A percentile compares a stretch with the other conserved stretches of the same genome.
phyloP scores from a whole-genome alignment of 2,888 invertebrate genomes.

The Petrolisthes manimaculis region DNA sequence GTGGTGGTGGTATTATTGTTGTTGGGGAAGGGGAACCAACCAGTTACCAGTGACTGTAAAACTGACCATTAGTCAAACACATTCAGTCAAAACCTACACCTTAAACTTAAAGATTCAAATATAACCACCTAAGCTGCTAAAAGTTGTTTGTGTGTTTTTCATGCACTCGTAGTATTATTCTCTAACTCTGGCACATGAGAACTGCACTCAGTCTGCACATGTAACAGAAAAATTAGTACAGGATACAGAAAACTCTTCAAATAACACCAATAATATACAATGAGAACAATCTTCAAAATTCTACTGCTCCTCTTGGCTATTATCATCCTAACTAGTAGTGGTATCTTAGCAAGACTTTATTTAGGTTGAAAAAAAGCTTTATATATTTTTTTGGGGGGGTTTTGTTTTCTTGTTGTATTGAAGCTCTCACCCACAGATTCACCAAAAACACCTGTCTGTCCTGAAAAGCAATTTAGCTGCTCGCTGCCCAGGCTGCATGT shows the following conservation, averaged over 20 bases:
- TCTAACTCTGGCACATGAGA: constrained; percentile 3
- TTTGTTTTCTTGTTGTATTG: constrained; percentile 47
- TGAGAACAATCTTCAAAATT: constrained; percentile 39
- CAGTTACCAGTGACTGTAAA: no score
- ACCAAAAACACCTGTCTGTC: constrained; percentile 55
- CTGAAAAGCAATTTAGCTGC: constrained; percentile 58
- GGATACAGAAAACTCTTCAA: constrained; percentile 11
- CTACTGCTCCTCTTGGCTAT: constrained; percentile 59
- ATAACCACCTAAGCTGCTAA: neutral
- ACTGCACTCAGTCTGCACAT: constrained; percentile 50
- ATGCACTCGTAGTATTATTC: neutral
- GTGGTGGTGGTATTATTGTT: no score
- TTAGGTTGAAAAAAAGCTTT: constrained; percentile 29
- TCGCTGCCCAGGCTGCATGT: constrained; percentile 62
- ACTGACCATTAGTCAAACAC: no score
- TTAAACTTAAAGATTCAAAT: no score
- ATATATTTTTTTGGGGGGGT: neutral
- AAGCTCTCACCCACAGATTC: constrained; percentile 61
- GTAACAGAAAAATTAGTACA: neutral
- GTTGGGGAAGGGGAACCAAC: no score
- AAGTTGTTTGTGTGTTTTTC: constrained; percentile 7
- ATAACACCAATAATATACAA: constrained; percentile 22
- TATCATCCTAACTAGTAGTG: constrained; percentile 47
- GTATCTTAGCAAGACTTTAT: constrained; percentile 48
- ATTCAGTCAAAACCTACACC: no score